These are phyloP conservation scores for Rhorus exstirpatorius DNA, from an alignment of 2,888 invertebrate genomes.

Conservation along the genomic window DNA sequence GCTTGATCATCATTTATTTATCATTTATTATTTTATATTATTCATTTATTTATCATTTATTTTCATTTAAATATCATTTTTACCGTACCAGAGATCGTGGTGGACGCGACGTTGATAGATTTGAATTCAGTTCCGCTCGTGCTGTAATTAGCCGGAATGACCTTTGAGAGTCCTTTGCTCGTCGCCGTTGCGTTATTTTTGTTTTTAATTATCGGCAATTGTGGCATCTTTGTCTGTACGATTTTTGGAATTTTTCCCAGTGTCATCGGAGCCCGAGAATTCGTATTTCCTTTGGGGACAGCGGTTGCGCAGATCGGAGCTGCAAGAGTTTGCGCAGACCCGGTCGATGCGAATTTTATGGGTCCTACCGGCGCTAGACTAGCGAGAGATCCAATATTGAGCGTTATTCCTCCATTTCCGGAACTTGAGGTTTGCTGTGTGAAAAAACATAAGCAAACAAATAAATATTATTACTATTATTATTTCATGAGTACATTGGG, in stretches of 20 bases:
- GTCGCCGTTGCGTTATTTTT: conserved; percentile 77
- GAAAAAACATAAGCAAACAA: conserved; percentile 3
- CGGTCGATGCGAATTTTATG: conserved; percentile 81
- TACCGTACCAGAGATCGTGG: conserved; percentile 31
- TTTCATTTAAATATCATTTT: too few relatives aligned
- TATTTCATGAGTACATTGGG: too few relatives aligned
- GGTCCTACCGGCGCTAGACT: conserved; percentile 85
- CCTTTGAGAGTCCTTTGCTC: conserved; percentile 78
- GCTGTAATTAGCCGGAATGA: conserved; percentile 77
- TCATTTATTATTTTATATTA: too few relatives aligned
- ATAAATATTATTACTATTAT: too few relatives aligned
- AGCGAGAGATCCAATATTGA: conserved; percentile 85
- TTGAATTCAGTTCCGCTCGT: conserved; percentile 73
- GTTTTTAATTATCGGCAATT: conserved; percentile 77
- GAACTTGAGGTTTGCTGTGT: conserved; percentile 73
- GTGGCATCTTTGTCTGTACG: conserved; percentile 71
- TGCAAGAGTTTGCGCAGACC: conserved; percentile 67
- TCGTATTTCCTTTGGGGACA: conserved; percentile 17
- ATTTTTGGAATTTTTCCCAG: conserved; percentile 77
- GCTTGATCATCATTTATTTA: too few relatives aligned
- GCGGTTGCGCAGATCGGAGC: conserved; percentile 27
- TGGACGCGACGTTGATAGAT: conserved; percentile 18
- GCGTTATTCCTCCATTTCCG: conserved; percentile 83
- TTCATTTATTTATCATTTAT: too few relatives aligned
- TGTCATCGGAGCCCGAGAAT: conserved; percentile 57